phyloP scores from a whole-genome alignment of 2,888 invertebrate species.

The Buathra laborator region DNA sequence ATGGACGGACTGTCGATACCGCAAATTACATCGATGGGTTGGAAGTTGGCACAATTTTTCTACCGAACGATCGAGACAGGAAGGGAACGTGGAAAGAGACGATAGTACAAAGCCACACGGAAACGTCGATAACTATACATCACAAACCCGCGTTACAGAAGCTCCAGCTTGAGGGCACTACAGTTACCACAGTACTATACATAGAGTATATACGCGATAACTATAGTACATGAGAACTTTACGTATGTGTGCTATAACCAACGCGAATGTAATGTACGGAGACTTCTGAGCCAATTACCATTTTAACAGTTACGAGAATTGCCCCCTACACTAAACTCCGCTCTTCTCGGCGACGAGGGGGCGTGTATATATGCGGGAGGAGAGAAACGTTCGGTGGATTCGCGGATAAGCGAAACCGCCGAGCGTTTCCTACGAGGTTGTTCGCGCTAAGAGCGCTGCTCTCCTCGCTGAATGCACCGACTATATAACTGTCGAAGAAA shows the following conservation, averaged over 20 bases:
- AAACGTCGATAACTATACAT: conserved; percentile 49
- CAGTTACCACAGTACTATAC: conserved; percentile 1
- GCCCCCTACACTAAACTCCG: conserved; percentile 1
- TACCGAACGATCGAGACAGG: conserved; percentile 37
- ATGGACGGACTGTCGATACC: conserved; percentile 37
- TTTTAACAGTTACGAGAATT: conserved; percentile 52
- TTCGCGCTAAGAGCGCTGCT: not conserved
- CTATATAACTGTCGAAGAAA: not conserved
- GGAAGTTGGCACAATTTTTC: conserved; percentile 52
- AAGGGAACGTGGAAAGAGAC: conserved; percentile 2
- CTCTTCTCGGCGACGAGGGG: conserved; percentile 4
- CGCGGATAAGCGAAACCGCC: conserved; percentile 33
- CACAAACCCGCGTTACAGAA: conserved; percentile 26
- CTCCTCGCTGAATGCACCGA: not conserved
- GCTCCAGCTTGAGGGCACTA: not conserved
- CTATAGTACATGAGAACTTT: not conserved
- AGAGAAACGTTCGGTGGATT: not conserved
- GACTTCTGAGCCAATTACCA: conserved; percentile 38
- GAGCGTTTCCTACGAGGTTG: conserved; percentile 10
- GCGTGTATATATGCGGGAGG: not conserved
- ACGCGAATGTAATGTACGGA: conserved; percentile 6
- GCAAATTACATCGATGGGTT: conserved; percentile 15
- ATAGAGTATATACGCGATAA: not conserved
- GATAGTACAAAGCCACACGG: conserved; percentile 39
- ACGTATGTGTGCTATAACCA: not conserved